Percentiles rank a stretch among this genome's conserved stretches.
Conservation (phyloP, 2,797 vertebrate genomes). For the Kryptopterus vitreolus region DNA sequence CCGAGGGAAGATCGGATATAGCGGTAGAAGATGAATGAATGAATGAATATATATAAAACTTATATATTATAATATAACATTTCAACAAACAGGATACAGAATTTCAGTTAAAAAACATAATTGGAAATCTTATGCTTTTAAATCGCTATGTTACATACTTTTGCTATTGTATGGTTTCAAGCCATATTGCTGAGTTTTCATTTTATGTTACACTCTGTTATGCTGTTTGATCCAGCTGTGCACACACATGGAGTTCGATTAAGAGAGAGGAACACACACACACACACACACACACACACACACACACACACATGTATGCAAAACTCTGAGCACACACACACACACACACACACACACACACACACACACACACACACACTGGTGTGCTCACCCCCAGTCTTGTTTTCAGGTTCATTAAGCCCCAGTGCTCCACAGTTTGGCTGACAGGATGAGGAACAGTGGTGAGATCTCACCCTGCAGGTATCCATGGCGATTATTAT, state of each 20-base stretch:
- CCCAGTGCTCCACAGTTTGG: slow-evolving; percentile 87
- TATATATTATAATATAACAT: background rate
- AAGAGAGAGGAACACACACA: slow-evolving; percentile 23
- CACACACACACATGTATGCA: slow-evolving; percentile 45
- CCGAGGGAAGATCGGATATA: too few relatives aligned
- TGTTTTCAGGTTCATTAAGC: slow-evolving; percentile 97
- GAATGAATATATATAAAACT: too few relatives aligned
- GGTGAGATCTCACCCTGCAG: slow-evolving; percentile 90
- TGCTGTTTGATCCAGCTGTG: slow-evolving; percentile 54
- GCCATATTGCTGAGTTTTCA: slow-evolving; percentile 32
- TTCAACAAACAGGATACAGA: background rate
- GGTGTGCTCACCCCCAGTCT: slow-evolving; percentile 74
- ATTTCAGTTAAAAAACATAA: background rate
- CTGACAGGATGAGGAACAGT: slow-evolving; percentile 90
- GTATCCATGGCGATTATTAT: slow-evolving; percentile 94
- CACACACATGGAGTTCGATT: slow-evolving; percentile 34
- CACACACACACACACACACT: slow-evolving; percentile 25
- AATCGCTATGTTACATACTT: background rate
- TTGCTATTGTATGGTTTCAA: slow-evolving; percentile 14
- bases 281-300: slow-evolving; percentile 47
- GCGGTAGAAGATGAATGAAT: too few relatives aligned
- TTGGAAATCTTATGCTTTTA: background rate
- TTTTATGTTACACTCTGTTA: slow-evolving; percentile 50
- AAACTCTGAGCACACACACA: too few relatives aligned
- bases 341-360: background rate